These are phyloP conservation scores for Rosalia funebris DNA, from an alignment of 2,888 invertebrate species.

Conservation along the genomic window DNA sequence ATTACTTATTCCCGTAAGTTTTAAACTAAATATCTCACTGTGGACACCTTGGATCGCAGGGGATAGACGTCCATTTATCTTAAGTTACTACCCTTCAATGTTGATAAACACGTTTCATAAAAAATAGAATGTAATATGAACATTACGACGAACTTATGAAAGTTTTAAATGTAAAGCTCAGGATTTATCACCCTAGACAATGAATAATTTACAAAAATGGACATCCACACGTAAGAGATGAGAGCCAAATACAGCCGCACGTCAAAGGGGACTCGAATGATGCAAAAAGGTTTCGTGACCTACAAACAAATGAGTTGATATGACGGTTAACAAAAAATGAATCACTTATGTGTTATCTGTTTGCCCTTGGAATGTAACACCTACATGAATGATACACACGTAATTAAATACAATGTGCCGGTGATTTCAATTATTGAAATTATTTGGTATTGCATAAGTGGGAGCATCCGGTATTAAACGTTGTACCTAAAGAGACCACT, in stretches of 20 bases:
- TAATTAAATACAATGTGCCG: slow-evolving; percentile 4
- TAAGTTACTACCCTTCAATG: no score
- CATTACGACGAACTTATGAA: no score
- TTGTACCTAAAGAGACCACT: slow-evolving; percentile 4
- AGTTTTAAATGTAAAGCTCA: no score
- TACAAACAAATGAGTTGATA: slow-evolving; percentile 1
- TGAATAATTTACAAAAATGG: no score
- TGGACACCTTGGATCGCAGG: not conserved
- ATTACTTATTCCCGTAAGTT: not conserved
- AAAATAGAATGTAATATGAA: no score
- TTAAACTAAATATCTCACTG: not conserved
- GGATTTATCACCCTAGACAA: no score
- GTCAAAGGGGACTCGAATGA: no score
- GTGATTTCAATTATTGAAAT: slow-evolving; percentile 16
- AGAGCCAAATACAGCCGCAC: no score
- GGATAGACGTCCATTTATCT: not conserved
- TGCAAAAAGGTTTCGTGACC: not conserved
- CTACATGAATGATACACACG: not conserved
- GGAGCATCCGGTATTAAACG: slow-evolving; percentile 7
- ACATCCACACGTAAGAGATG: no score
- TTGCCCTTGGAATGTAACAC: slow-evolving; percentile 4
- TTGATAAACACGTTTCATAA: no score
- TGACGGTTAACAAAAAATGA: slow-evolving; percentile 3
- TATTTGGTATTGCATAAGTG: slow-evolving; percentile 2
- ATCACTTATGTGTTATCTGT: slow-evolving; percentile 16